Percentiles rank a stretch among this genome's conserved stretches.
These are phyloP conservation scores for Neostethus bicornis DNA, from an alignment of 2,797 vertebrate genomes.

Conservation along the genomic window DNA sequence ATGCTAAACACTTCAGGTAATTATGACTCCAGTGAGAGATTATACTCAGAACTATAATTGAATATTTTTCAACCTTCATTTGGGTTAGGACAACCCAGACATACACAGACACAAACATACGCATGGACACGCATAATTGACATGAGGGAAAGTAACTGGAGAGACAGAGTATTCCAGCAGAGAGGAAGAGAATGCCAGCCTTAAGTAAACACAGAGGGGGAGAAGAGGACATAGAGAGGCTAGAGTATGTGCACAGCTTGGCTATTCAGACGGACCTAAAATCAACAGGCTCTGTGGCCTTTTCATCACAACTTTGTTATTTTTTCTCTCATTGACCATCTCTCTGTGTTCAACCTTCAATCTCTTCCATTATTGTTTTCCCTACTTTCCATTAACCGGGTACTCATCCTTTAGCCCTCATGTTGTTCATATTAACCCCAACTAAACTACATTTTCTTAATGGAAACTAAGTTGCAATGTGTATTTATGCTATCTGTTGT, in stretches of 20 bases:
- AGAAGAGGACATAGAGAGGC: constrained; percentile 66
- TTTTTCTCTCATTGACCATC: constrained; percentile 33
- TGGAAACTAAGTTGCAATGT: constrained; percentile 9
- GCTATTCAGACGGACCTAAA: constrained; percentile 75
- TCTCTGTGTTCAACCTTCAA: constrained; percentile 25
- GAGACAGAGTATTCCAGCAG: constrained; percentile 73
- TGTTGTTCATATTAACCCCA: constrained; percentile 52
- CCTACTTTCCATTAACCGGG: constrained; percentile 66
- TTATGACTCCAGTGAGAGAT: constrained; percentile 58
- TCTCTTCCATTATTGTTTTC: constrained; percentile 64
- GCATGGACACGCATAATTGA: constrained; percentile 46
- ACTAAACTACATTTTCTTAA: constrained; percentile 25
- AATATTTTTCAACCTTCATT: constrained; percentile 56
- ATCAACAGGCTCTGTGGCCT: constrained; percentile 71
- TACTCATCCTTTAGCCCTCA: constrained; percentile 38
- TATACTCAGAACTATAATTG: constrained; percentile 59
- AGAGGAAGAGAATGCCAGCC: constrained; percentile 77
- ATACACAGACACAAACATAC: constrained; percentile 38
- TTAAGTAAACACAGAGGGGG: constrained; percentile 75
- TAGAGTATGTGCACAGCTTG: constrained; percentile 72
- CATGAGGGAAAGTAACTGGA: constrained; percentile 69
- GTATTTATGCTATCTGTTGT: constrained; percentile 28
- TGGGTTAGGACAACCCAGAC: constrained; percentile 46
- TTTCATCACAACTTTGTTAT: constrained; percentile 64
- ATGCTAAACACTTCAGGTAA: constrained; percentile 63